Base-by-base conservation (phyloP, 2,888 invertebrate species). In the Acheta domesticus region DNA sequence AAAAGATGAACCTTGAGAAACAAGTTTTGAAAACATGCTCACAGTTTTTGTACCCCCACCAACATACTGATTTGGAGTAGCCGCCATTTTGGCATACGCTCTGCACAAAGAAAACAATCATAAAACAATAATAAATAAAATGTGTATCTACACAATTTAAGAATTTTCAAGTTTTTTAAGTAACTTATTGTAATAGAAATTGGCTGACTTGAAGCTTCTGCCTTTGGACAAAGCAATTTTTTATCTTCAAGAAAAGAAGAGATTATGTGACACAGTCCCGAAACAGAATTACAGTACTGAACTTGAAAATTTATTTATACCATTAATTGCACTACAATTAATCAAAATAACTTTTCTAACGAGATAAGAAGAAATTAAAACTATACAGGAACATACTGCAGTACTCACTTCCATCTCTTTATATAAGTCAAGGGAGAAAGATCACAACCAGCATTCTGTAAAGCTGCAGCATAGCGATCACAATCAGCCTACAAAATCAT, bases 21-120 rank as follows among this genome's bases (percentile, higher is more conserved):
- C 95, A 79, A 99, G 90, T 87, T 99, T 99, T 12, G 97, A 97
- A 88, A 99, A 98, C 99, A 99, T 99, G 82, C 94, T 96, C 1
- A 97, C 96, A 0, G 98, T 98, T 88, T 96, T 97, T 0, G 97
- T 97, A 48, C 97, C 97, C 48, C 95, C 95, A 86, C 97, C 98
- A 48, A 87, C 87, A 84, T 95, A 96, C 84, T 95, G 96, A 85
- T 92, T 94, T 48, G 92, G 90, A 79, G 91, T 90, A 21, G 90
- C 88, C 4, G 91, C 89, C 90, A 95, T 93, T 88, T 94, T 94
- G 49, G 93, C 91, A 85, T 93, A 95, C 77, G 93, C 92, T 85
- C 93, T 93, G 86, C 49, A 88, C 87, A 83, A 78, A 36, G 8
- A 36, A 36, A 36, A 36, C 36, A 36, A 36, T 36, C 75, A 75